Percentiles rank a stretch among this genome's conserved stretches.
These are phyloP conservation scores for Falco punctatus DNA, from an alignment of 2,113 vertebrate species.

Conservation along the genomic window DNA sequence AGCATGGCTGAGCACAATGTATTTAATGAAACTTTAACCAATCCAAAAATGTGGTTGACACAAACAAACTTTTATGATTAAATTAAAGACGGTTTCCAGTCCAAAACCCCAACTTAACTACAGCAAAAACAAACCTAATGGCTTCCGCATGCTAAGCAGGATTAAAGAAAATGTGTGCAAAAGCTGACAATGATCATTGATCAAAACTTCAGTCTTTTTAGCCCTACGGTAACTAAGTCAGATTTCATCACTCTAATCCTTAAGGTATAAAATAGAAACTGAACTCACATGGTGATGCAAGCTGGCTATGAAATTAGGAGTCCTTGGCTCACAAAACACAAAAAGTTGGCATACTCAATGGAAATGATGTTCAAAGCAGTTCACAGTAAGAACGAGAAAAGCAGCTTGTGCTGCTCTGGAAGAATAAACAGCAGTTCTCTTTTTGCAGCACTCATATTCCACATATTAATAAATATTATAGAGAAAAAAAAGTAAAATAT, in stretches of 20 bases:
- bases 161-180: conserved; percentile 41
- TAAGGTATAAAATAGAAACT: conserved; percentile 59
- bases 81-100: conserved; percentile 45
- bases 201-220: conserved; percentile 42
- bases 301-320: conserved; percentile 71
- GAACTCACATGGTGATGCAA: conserved; percentile 66
- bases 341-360: conserved; percentile 64
- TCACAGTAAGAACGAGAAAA: conserved; percentile 66
- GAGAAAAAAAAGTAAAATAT: not conserved
- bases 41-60: not conserved
- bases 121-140: conserved; percentile 32
- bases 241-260: conserved; percentile 65
- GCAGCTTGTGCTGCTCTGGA: conserved; percentile 45
- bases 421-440: conserved; percentile 37
- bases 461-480: conserved; percentile 1
- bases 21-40: conserved; percentile 17
- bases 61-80: conserved; percentile 37
- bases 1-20: not conserved
- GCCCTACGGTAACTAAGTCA: conserved; percentile 45
- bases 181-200: conserved; percentile 57
- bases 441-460: not conserved
- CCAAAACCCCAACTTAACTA: conserved; percentile 17
- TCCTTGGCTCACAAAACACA: conserved; percentile 56
- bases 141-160: not conserved
- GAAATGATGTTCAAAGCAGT: conserved; percentile 71